A percentile compares a stretch with the other conserved stretches of the same genome.
Evolutionary conservation across 2,797 vertebrate genomes (phyloP).

Genomic region (Erithacus rubecula): DNA sequence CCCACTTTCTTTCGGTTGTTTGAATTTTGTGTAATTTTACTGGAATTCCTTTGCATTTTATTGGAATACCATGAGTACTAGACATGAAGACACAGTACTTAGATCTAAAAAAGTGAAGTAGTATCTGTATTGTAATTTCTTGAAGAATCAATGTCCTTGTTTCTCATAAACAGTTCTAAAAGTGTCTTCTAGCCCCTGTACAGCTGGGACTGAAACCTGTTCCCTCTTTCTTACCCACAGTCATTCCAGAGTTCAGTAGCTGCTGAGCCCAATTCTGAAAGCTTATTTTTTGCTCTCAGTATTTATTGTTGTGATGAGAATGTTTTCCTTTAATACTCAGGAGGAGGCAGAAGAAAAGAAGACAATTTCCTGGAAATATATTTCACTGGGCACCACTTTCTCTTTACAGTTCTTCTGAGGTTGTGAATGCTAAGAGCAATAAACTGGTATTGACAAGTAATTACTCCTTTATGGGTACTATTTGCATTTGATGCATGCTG

Average conservation of each 20-base stretch:
- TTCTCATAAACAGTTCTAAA: neutral
- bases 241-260: neutral
- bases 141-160: accelerated
- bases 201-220: neutral
- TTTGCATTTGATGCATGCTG: neutral
- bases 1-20: neutral
- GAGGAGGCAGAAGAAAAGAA: neutral
- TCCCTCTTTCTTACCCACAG: neutral
- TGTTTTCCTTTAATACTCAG: neutral
- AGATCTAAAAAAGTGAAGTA: neutral
- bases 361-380: neutral
- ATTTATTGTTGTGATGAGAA: neutral
- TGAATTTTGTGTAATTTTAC: neutral
- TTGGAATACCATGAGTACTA: neutral
- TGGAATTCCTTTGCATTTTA: neutral
- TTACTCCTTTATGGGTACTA: neutral
- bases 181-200: neutral
- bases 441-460: neutral
- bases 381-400: neutral
- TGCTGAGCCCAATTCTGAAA: neutral
- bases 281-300: neutral
- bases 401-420: neutral
- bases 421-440: slow-evolving; percentile 19
- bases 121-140: neutral
- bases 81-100: neutral